Evolutionary conservation across 2,888 invertebrate species (phyloP), one percentile per base, ranked within the genome.

Genomic region (Cataglyphis rosenhaueri): DNA sequence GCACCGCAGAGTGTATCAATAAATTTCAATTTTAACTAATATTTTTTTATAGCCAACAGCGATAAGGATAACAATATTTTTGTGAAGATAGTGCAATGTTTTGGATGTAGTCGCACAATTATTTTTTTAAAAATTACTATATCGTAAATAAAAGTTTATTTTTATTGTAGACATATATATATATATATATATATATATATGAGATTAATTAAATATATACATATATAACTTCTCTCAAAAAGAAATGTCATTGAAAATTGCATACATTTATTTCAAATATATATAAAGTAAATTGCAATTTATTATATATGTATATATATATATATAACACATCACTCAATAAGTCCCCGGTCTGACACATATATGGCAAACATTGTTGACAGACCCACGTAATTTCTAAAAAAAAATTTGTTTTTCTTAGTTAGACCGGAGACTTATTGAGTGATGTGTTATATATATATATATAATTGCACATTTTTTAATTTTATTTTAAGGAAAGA

Each of bases 11-110:
- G 4, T 21, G 21, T 35, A 59, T 71, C 21, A 70, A 66, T 76
- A 76, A 66, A 66, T 76, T 76, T 41, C 38, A 38, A 76, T 75
- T 64, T 64, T 35, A 52, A 65, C 38, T 76, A 35, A 57, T 76
- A 76, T 41, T 76, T 76, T 65, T 76, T 9, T 25, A 41, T 21
- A 21, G 44, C 29, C 41, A 41, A n/a, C 18, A 29, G 59, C 41
- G 15, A 21, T 55, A 44, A 62, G 4, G n/a, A 35, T 44, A 29
- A 10, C 21, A 18, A 10, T 29, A 38, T 65, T 76, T 0, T 57
- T 32, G 41, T 3, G 29, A 65, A 35, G 52, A 18, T 38, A 44
- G 8, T 10, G 25, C 10, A 18, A 44, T 32, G 5, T 21, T 6
- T 10, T 10, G 9, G 4, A 41, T 73, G 3, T 41, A 41, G n/a